phyloP scores from a whole-genome alignment of 2,888 invertebrate species.

The Stenurella melanura region DNA sequence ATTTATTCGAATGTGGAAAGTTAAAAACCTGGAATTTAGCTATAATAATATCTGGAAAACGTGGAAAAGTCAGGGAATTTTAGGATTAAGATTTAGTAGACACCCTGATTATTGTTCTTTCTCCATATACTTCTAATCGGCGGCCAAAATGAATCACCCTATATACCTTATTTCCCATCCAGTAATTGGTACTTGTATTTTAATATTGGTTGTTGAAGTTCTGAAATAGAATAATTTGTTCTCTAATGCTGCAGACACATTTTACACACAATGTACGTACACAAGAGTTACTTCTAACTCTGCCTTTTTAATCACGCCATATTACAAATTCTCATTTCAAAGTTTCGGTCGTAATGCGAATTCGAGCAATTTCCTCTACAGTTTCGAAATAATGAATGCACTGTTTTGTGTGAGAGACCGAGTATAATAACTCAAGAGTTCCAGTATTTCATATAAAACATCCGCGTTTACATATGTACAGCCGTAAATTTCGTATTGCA shows the following conservation, averaged over 20 bases:
- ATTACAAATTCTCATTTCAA: slow-evolving; percentile 6
- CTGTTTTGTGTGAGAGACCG: slow-evolving; percentile 13
- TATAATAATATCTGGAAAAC: too few relatives aligned
- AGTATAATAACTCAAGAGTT: background rate
- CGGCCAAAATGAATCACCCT: too few relatives aligned
- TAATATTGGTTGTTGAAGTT: too few relatives aligned
- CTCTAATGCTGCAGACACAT: background rate
- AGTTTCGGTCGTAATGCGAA: background rate
- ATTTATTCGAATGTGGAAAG: too few relatives aligned
- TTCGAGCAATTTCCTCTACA: slow-evolving; percentile 4
- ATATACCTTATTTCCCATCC: too few relatives aligned
- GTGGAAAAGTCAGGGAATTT: too few relatives aligned
- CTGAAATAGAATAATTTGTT: too few relatives aligned
- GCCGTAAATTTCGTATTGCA: slow-evolving; percentile 23
- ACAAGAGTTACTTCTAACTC: background rate
- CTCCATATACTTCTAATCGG: too few relatives aligned
- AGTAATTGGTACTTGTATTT: too few relatives aligned
- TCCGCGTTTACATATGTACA: slow-evolving; percentile 24
- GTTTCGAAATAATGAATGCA: background rate
- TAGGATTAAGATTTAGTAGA: too few relatives aligned
- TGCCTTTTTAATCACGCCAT: background rate
- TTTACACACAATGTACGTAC: background rate
- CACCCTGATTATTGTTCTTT: too few relatives aligned
- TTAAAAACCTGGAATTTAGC: too few relatives aligned
- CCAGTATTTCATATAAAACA: slow-evolving; percentile 28